These are phyloP conservation scores for Parnassius mnemosyne DNA, from an alignment of 2,888 invertebrate species.

Conservation along the genomic window DNA sequence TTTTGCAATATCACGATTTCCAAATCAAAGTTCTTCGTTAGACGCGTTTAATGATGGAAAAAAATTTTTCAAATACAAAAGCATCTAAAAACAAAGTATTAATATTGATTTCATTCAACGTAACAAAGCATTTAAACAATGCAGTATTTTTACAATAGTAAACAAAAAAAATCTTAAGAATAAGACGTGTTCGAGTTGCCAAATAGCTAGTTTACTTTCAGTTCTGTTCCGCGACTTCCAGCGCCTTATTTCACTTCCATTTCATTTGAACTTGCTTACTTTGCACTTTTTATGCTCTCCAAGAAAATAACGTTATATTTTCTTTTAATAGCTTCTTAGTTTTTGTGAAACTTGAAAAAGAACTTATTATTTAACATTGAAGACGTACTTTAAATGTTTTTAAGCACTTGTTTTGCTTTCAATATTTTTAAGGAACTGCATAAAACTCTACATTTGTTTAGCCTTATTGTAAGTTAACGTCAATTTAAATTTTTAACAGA, in stretches of 20 bases:
- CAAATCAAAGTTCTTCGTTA: too few species aligned
- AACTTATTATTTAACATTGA: conserved; percentile 19
- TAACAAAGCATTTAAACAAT: not conserved
- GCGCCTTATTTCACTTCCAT: conserved; percentile 31
- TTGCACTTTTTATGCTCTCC: conserved; percentile 29
- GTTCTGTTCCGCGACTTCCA: conserved; percentile 26
- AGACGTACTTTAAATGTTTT: conserved; percentile 1
- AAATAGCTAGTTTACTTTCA: conserved; percentile 29
- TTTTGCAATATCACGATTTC: too few species aligned
- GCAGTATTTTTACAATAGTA: not conserved
- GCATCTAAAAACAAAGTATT: too few species aligned
- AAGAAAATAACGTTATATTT: conserved; percentile 28
- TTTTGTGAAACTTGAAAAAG: conserved; percentile 14
- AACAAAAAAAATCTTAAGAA: conserved; percentile 6
- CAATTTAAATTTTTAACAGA: too few species aligned
- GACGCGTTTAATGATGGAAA: too few species aligned
- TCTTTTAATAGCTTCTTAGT: conserved; percentile 26
- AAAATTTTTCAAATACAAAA: too few species aligned
- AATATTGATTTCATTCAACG: not conserved
- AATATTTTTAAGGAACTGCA: too few species aligned
- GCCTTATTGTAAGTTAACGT: too few species aligned
- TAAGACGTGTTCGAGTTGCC: conserved; percentile 37
- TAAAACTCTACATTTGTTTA: too few species aligned
- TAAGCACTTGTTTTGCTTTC: not conserved
- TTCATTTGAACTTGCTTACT: conserved; percentile 31